phyloP scores from a whole-genome alignment of 64 coral and sea anemone genomes.

The Montipora efflorescens region DNA sequence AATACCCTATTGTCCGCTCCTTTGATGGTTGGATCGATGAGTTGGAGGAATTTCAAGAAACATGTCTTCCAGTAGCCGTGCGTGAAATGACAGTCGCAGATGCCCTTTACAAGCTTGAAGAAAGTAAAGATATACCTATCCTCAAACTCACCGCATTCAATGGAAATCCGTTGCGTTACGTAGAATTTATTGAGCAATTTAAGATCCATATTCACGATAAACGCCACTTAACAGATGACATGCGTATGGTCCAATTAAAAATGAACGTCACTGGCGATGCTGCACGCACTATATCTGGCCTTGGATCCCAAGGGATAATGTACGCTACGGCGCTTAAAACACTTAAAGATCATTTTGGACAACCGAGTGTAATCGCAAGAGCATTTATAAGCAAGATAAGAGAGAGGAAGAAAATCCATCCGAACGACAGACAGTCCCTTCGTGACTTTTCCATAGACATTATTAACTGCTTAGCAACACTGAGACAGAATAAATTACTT shows the following conservation, averaged over 20 bases:
- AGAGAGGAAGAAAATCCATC: slow-evolving; percentile 4
- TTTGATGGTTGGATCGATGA: slow-evolving; percentile 19
- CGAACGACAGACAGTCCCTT: background rate
- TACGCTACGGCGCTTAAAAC: slow-evolving; percentile 55
- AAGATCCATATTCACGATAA: slow-evolving; percentile 59
- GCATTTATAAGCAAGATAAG: slow-evolving; percentile 33
- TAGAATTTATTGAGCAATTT: slow-evolving; percentile 17
- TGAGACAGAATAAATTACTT: slow-evolving; percentile 18
- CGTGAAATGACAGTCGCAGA: background rate
- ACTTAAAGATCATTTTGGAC: slow-evolving; percentile 60
- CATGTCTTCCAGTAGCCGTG: background rate
- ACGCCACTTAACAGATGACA: slow-evolving; percentile 23
- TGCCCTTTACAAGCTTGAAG: slow-evolving; percentile 14
- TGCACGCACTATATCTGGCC: slow-evolving; percentile 38
- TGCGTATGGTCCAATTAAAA: slow-evolving; percentile 35
- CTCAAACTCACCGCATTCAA: background rate
- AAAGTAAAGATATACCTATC: background rate
- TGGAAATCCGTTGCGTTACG: background rate
- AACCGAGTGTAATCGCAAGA: slow-evolving; percentile 39
- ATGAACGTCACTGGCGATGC: slow-evolving; percentile 58
- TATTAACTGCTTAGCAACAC: slow-evolving; percentile 52
- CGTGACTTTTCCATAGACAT: slow-evolving; percentile 5
- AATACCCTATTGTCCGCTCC: no score
- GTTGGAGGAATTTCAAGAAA: slow-evolving; percentile 8
- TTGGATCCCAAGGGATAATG: slow-evolving; percentile 70